Base-by-base conservation (phyloP, 2,113 vertebrate genomes). In the Sylvietta virens region DNA sequence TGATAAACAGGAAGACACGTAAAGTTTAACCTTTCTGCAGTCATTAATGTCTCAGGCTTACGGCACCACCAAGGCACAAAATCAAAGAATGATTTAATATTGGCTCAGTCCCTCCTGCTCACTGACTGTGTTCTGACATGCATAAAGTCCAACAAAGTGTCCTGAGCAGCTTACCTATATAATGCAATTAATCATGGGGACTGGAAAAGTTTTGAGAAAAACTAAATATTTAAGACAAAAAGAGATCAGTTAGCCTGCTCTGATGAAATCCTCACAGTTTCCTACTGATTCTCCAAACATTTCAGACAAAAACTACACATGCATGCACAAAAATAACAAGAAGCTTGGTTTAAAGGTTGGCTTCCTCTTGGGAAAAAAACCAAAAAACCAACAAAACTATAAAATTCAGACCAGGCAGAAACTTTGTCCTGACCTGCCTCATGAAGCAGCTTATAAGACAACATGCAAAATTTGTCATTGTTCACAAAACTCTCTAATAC, bases 1-100 rank as follows among this genome's bases (percentile, higher is more conserved):
- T 89, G 69, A 95, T 95, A 96, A 96, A 97, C 96, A 96, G 96
- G 95, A 97, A 96, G 95, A 92, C 89, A 91, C 77, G 89, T 95
- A 48, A 91, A 81, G 81, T 95, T 96, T 96, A 97, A 96, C 94
- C 95, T 97, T 97, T 96, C 89, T 95, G 73, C 73, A 95, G 83
- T 48, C 77, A 71, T 94, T 97, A 92, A 90, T 62, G 79, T 93
- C 92, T 78, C 40, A 71, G 23, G 60, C 90, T 96, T 93, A 84
- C 0, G 6, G 47, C 86, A 88, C 88, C 47, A 74, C 44, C 35
- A 51, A 92, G 61, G 78, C 72, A 92, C n/a, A 84, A 61, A 95
- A 95, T 48, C 72, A 87, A 91, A 91, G 69, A 47, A 72, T 50
- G 22, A 51, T 79, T 95, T 79, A 81, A 39, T 44, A 78, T 33